These are phyloP conservation scores for Hyppa rectilinea DNA, from an alignment of 2,888 invertebrate genomes.

Conservation along the genomic window DNA sequence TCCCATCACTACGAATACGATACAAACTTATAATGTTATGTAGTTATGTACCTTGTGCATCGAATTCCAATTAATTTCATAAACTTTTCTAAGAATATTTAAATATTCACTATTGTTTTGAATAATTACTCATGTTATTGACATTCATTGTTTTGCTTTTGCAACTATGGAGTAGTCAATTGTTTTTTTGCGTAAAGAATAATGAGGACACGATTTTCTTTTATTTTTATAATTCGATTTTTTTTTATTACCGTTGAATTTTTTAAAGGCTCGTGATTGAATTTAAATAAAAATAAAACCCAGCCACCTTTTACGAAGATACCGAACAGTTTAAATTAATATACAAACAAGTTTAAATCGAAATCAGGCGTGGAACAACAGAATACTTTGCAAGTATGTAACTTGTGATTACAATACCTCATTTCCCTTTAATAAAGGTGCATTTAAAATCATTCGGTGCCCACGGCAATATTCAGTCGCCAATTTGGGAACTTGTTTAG, in stretches of 20 bases:
- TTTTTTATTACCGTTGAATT: not conserved
- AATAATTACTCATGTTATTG: slow-evolving; percentile 62
- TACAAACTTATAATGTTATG: slow-evolving; percentile 47
- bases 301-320: not conserved
- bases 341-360: slow-evolving; percentile 49
- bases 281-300: not conserved
- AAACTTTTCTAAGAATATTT: slow-evolving; percentile 47
- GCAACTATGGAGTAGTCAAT: slow-evolving; percentile 28
- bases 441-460: slow-evolving; percentile 84
- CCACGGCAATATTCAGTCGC: slow-evolving; percentile 85
- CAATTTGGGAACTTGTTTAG: slow-evolving; percentile 90
- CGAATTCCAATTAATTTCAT: slow-evolving; percentile 61
- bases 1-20: slow-evolving; percentile 60
- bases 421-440: slow-evolving; percentile 86
- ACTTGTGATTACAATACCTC: slow-evolving; percentile 87
- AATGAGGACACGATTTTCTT: slow-evolving; percentile 26
- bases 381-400: slow-evolving; percentile 64
- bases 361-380: slow-evolving; percentile 56
- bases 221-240: not conserved
- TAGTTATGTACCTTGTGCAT: slow-evolving; percentile 58
- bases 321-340: slow-evolving; percentile 30
- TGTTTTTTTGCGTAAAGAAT: slow-evolving; percentile 24
- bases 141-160: slow-evolving; percentile 55
- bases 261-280: not conserved
- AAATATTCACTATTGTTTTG: slow-evolving; percentile 56